A percentile compares a stretch with the other conserved stretches of the same genome.
These are phyloP conservation scores for Burhinus oedicnemus DNA, from an alignment of 2,113 vertebrate genomes.

Conservation along the genomic window DNA sequence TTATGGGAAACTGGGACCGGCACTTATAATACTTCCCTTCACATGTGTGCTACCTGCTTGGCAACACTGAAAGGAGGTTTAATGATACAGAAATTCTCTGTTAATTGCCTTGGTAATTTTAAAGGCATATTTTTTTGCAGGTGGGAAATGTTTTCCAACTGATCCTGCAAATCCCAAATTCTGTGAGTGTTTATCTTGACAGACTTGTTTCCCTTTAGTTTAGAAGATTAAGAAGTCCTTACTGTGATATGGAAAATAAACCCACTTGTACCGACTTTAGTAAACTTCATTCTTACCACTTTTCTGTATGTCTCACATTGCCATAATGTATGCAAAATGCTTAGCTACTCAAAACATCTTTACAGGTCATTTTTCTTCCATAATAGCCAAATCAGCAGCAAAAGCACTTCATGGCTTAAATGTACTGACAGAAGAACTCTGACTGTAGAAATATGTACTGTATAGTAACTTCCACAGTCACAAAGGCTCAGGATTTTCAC, in stretches of 20 bases:
- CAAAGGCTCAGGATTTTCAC: constrained; percentile 49
- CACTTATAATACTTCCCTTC: neutral
- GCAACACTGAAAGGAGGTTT: neutral
- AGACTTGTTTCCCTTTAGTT: constrained; percentile 5
- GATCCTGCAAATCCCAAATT: constrained; percentile 56
- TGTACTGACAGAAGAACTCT: constrained; percentile 43
- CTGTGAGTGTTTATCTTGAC: constrained; percentile 51
- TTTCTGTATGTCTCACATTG: constrained; percentile 58
- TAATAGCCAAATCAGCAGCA: constrained; percentile 68
- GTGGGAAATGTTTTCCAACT: constrained; percentile 38
- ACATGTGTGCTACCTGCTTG: neutral
- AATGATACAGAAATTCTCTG: neutral
- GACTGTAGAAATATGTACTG: constrained; percentile 50
- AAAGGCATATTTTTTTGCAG: neutral
- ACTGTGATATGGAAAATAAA: constrained; percentile 56
- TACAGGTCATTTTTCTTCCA: constrained; percentile 74
- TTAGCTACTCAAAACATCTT: constrained; percentile 68
- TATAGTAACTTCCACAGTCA: constrained; percentile 34
- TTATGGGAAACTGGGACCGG: neutral
- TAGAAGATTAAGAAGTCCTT: constrained; percentile 61
- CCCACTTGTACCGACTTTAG: constrained; percentile 53
- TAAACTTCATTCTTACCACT: constrained; percentile 69
- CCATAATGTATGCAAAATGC: constrained; percentile 71
- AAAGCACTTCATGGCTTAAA: constrained; percentile 68
- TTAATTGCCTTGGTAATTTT: constrained; percentile 32